Conservation (phyloP, 2,113 vertebrate genomes). For the Pseudopipra pipra region DNA sequence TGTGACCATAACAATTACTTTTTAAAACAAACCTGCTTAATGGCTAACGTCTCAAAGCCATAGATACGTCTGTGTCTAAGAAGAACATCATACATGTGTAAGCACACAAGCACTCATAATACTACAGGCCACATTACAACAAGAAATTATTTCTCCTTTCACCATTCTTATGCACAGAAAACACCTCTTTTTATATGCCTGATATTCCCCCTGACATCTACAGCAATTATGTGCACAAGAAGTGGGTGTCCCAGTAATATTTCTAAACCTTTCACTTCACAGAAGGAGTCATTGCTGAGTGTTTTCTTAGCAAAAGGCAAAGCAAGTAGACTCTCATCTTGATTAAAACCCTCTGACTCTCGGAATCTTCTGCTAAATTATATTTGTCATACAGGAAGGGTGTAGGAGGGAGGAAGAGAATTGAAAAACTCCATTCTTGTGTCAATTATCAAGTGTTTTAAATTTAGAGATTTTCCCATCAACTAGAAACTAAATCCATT, state of each 20-base stretch:
- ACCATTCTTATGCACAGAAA: not conserved
- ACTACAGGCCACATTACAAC: not conserved
- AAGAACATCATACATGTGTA: not conserved
- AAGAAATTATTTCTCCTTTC: not conserved
- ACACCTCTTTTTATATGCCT: not conserved
- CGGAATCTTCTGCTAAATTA: constrained; percentile 28
- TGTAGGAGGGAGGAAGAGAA: constrained; percentile 29
- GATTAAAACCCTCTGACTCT: constrained; percentile 32
- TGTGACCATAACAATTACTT: not conserved
- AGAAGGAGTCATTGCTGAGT: not conserved
- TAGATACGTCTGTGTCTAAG: not conserved
- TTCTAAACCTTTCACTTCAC: not conserved
- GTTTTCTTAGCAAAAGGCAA: constrained; percentile 25
- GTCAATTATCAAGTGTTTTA: constrained; percentile 56
- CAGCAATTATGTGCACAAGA: not conserved
- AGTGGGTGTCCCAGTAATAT: not conserved
- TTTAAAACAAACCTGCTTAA: not conserved
- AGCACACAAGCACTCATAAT: not conserved
- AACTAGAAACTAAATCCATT: constrained; percentile 51
- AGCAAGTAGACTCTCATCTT: not conserved
- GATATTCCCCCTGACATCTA: not conserved
- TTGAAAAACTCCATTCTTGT: constrained; percentile 32
- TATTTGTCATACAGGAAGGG: constrained; percentile 38
- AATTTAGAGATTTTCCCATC: constrained; percentile 49
- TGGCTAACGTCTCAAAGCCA: not conserved